phyloP scores from a whole-genome alignment of 2,113 vertebrate genomes.

The Eptesicus fuscus region DNA sequence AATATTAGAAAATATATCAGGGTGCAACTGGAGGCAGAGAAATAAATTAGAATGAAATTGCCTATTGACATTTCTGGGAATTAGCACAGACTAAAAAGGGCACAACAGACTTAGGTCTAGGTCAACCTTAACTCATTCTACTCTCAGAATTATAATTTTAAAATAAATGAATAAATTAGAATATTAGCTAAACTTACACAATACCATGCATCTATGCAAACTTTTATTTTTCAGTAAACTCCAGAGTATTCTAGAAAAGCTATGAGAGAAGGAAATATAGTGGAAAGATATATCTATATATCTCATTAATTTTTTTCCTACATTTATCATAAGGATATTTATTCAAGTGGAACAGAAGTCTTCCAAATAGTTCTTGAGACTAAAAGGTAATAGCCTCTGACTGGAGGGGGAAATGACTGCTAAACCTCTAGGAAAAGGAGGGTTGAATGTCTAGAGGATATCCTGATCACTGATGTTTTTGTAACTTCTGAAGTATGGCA shows the following conservation, averaged over 20 bases:
- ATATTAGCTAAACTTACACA: neutral
- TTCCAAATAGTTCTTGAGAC: neutral
- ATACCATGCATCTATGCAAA: neutral
- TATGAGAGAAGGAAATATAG: neutral
- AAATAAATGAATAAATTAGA: constrained; percentile 2
- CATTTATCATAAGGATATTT: neutral
- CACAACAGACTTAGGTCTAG: neutral
- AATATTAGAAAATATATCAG: constrained; percentile 45
- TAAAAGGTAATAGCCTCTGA: neutral
- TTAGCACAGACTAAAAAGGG: neutral
- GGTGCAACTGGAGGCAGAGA: neutral
- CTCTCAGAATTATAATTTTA: neutral
- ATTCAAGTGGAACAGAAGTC: neutral
- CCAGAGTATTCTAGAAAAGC: neutral
- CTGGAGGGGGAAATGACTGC: neutral
- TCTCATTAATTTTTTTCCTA: neutral
- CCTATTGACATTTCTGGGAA: neutral
- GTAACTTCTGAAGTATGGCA: constrained; percentile 35
- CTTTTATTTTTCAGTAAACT: neutral
- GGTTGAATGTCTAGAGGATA: neutral
- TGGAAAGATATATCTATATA: neutral
- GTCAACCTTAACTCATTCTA: neutral
- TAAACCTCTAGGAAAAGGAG: neutral
- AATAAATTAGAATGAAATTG: constrained; percentile 59
- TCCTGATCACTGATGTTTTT: neutral